Base-by-base conservation (phyloP, 1,140 invertebrate genomes). In the Neotoxoptera formosana region DNA sequence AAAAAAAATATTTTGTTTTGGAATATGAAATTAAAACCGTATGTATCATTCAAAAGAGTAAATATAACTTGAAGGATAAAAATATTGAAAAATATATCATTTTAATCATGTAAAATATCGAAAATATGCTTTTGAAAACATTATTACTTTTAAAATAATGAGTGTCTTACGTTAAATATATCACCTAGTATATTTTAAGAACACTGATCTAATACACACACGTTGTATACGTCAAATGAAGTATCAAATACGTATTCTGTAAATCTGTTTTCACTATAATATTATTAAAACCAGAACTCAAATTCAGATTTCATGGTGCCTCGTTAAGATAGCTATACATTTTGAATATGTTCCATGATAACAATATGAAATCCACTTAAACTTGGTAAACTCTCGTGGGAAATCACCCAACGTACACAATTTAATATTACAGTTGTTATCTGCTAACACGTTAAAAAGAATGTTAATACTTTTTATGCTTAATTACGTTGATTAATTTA, bases 401-500 rank as follows among this genome's bases (percentile, higher is more conserved):
- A 76, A 76, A 76, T 76, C n/a, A 6, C 60, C 60, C 60, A n/a
- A 14, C 6, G 8, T n/a, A 76, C 6, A 76, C 60, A 76, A 76
- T 76, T 76, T 76, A n/a, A 76, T 76, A 14, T 76, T 76, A 76
- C 60, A 17, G 60, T 76, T 76, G 60, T 76, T 76, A 76, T 76
- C 60, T 17, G n/a, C 60, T 76, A 76, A 76, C 14, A n/a, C n/a
- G n/a, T 76, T n/a, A 76, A 76, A 76, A 76, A 67, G 3, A 30
- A 30, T 30, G 25, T 76, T 76, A 6, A n/a, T 76, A 76, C 4
- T 76, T 76, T 67, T 76, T 76, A n/a, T n/a, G 21, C 60, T n/a
- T 76, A 76, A 76, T 76, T 76, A 76, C 60, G 60, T 76, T 76
- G 14, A 76, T 76, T 76, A 76, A 34, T 67, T 76, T 76, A 76